phyloP scores from a whole-genome alignment of 1,140 invertebrate genomes.

The Triops longicaudatus region DNA sequence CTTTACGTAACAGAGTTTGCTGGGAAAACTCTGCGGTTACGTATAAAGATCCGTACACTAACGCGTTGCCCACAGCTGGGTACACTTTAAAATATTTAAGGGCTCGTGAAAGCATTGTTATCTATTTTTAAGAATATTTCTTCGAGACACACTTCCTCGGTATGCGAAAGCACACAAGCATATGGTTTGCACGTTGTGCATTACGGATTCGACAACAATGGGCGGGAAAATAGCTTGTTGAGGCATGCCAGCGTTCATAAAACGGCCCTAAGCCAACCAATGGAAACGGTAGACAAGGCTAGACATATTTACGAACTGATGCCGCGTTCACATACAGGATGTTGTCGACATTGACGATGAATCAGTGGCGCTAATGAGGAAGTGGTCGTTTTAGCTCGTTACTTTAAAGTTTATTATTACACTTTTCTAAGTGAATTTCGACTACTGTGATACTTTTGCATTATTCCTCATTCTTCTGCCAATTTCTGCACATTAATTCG shows the following conservation, averaged over 20 bases:
- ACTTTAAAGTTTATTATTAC: too few relatives aligned
- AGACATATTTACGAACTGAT: neutral
- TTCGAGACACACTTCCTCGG: neutral
- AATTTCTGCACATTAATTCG: too few relatives aligned
- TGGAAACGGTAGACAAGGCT: neutral
- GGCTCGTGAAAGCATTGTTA: constrained; percentile 20
- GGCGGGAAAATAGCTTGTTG: neutral
- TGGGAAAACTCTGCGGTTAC: constrained; percentile 66
- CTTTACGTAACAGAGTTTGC: constrained; percentile 57
- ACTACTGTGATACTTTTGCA: too few relatives aligned
- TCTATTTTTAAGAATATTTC: neutral
- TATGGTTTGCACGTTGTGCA: neutral
- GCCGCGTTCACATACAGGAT: neutral
- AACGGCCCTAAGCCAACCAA: neutral
- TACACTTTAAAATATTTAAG: constrained; percentile 38
- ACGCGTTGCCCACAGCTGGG: constrained; percentile 61
- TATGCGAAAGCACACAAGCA: neutral
- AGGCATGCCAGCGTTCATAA: neutral
- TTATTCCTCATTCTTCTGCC: too few relatives aligned
- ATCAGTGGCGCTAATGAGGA: neutral
- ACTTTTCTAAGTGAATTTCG: too few relatives aligned
- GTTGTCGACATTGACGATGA: neutral
- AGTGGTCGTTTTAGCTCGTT: neutral
- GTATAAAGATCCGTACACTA: constrained; percentile 65
- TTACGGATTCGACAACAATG: neutral